phyloP scores from a whole-genome alignment of 1,140 invertebrate genomes.

The Polypedilum vanderplanki region DNA sequence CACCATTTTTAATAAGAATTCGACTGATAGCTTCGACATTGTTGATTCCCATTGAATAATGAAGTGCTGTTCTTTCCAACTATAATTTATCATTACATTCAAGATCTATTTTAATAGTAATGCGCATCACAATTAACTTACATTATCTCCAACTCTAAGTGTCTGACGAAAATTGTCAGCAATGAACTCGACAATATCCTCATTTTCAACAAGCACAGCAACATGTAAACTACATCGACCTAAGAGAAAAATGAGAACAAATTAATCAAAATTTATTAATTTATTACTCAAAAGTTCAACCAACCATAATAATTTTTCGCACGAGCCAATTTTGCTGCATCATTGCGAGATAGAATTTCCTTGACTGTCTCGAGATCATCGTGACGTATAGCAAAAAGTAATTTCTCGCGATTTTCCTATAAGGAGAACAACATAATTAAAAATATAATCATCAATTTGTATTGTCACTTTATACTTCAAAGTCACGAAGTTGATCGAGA shows the following conservation, averaged over 20 bases:
- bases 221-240: conserved; percentile 68
- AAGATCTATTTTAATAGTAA: neutral
- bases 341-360: conserved; percentile 51
- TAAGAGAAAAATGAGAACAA: conserved; percentile 27
- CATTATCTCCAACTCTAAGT: conserved; percentile 73
- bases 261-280: conserved; percentile 17
- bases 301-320: conserved; percentile 64
- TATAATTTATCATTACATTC: conserved; percentile 40
- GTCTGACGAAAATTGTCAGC: conserved; percentile 64
- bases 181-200: conserved; percentile 66
- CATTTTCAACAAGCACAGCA: conserved; percentile 71
- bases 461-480: conserved; percentile 53
- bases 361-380: conserved; percentile 55
- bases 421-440: conserved; percentile 32
- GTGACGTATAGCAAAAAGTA: conserved; percentile 66
- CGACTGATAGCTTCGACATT: conserved; percentile 71
- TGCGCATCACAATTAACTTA: conserved; percentile 46
- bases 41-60: conserved; percentile 84
- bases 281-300: conserved; percentile 30
- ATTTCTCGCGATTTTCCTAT: conserved; percentile 63
- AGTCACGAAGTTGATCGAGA: conserved; percentile 58
- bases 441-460: conserved; percentile 24
- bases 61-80: conserved; percentile 77
- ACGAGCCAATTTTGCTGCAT: conserved; percentile 58
- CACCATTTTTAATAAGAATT: conserved; percentile 72